Base-by-base conservation (phyloP, 2,113 vertebrate genomes). In the Dromiciops gliroides region DNA sequence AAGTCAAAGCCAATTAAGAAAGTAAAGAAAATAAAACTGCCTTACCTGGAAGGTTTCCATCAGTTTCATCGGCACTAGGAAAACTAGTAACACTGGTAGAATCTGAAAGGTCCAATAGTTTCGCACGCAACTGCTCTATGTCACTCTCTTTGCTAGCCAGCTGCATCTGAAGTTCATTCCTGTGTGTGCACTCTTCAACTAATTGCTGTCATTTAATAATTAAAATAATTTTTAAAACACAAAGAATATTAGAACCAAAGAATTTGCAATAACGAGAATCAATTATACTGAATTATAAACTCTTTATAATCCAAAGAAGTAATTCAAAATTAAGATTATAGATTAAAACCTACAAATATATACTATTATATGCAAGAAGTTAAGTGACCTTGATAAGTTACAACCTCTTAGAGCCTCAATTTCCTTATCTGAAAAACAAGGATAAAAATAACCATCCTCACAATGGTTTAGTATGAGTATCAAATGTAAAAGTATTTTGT, bases 71-170 rank as follows among this genome's bases (percentile, higher is more conserved):
- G 8, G 99, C 51, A 0, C 97, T 97, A 98, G 99, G 99, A 97
- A 99, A 98, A 97, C 99, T 99, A 96, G 99, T 99, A 96, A 99
- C 98, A 91, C 99, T 99, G 28, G 99, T 99, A 96, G 98, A 99
- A 95, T 99, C 99, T 98, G 99, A 99, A 95, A 99, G 98, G 96
- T 99, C 99, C 56, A 98, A 98, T 92, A 99, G 99, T 97, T 99
- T 99, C 96, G 99, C 99, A 24, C 99, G 98, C 0, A 99, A 98
- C 90, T 99, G 99, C 97, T 99, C 99, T 96, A 99, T 99, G 97
- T 99, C 99, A 53, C 99, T 99, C 97, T 99, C 99, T 97, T 99
- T 99, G 98, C 99, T 99, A 98, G 99, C 99, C 97, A 99, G 97
- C 97, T 99, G 99, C 99, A 99, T 99, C 97, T 99, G 99, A 94